phyloP scores from a whole-genome alignment of 2,888 invertebrate species.

The Phortica okadai region DNA sequence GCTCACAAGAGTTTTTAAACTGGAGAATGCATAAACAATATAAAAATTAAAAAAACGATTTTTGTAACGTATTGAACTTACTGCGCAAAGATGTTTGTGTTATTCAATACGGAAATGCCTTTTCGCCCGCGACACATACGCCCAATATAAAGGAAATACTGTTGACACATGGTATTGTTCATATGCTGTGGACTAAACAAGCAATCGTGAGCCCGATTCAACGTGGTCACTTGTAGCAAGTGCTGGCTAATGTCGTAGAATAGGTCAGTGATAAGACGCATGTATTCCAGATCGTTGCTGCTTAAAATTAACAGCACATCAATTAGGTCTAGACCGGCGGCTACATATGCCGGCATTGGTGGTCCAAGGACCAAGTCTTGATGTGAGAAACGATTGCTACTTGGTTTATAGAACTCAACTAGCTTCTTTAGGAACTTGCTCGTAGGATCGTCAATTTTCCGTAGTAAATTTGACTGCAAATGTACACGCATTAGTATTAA shows the following conservation, averaged over 20 bases:
- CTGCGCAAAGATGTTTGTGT: conserved; percentile 86
- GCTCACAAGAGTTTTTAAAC: conserved; percentile 87
- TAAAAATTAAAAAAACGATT: background rate
- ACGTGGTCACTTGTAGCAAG: conserved; percentile 83
- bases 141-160: conserved; percentile 95
- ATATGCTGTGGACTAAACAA: conserved; percentile 92
- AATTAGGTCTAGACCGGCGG: conserved; percentile 75
- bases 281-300: conserved; percentile 80
- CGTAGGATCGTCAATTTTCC: conserved; percentile 82
- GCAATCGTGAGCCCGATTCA: conserved; percentile 89
- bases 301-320: conserved; percentile 73
- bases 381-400: conserved; percentile 90
- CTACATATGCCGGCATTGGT: conserved; percentile 72
- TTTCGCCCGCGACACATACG: conserved; percentile 85
- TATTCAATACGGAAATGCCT: conserved; percentile 85
- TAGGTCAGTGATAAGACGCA: conserved; percentile 85
- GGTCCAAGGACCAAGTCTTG: conserved; percentile 82
- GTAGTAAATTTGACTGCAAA: conserved; percentile 76
- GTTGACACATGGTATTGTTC: conserved; percentile 92
- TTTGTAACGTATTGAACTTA: conserved; percentile 73
- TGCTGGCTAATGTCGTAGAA: conserved; percentile 88
- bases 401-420: conserved; percentile 90
- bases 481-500: background rate
- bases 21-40: conserved; percentile 73
- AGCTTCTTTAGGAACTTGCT: conserved; percentile 84